Evolutionary conservation across 2,888 invertebrate species (phyloP), one percentile per base, ranked within the genome.

Genomic region (Tetranychus piercei): DNA sequence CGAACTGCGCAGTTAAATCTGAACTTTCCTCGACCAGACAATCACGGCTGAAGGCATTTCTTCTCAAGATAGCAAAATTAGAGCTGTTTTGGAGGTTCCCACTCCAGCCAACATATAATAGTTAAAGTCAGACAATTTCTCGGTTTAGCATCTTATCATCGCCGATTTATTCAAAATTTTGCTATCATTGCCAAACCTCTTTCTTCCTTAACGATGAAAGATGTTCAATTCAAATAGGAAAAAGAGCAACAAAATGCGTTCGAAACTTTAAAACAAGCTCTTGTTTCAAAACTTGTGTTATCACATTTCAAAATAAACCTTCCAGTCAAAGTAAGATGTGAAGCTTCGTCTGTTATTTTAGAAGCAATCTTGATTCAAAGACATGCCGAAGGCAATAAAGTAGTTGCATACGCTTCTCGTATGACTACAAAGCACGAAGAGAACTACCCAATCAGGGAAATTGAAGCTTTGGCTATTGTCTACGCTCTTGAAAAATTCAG

Each of bases 181-280:
- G 6, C 74, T 7, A 44, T 67, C 22, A 70, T 74, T 15, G 45
- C 70, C 11, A 67, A 69, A 22, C 74, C 74, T 11, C 20, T 74
- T 11, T 67, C 74, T 2, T n/a, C 45, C 9, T 18, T 74, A 2
- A 69, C 22, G 18, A 22, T 6, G 20, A 20, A 67, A 22, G 67
- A 67, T 18, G 18, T 18, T 20, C 67, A 6, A 6, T 66, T 6
- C 7, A 18, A 66, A 22, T 66, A 18, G 66, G 18, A 66, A 20
- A 18, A 66, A 7, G 66, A 66, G 18, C 66, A 66, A 66, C 66
- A 66, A 66, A 22, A 66, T 8, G 66, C 66, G 7, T 66, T 66
- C 18, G 66, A 66, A 6, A 18, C 6, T 7, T 22, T 66, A 18
- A 66, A 66, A 66, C 66, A 66, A 66, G 18, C 22, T 6, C 22